phyloP scores from a whole-genome alignment of 2,888 invertebrate species.

The Allygus modestus region DNA sequence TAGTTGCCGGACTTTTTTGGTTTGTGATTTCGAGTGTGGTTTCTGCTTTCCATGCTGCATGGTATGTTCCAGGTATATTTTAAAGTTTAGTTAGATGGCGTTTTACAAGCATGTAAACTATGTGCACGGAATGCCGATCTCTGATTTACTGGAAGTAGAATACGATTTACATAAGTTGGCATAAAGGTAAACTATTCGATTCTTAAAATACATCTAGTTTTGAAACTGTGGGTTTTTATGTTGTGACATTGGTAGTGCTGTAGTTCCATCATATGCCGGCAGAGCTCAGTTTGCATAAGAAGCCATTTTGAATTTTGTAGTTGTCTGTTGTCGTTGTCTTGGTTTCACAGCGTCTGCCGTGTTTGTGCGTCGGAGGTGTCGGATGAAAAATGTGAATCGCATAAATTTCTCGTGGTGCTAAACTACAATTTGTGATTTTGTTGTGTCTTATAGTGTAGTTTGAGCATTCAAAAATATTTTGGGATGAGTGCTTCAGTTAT shows the following conservation, averaged over 20 bases:
- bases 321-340: not conserved
- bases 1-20: too few species aligned
- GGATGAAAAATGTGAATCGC: constrained; percentile 9
- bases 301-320: constrained; percentile 23
- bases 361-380: not conserved
- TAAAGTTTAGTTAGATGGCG: too few species aligned
- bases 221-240: not conserved
- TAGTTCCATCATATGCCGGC: not conserved
- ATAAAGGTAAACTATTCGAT: too few species aligned
- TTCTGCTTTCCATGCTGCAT: too few species aligned
- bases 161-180: too few species aligned
- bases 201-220: too few species aligned
- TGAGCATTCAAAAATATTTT: not conserved
- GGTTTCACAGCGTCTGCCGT: not conserved
- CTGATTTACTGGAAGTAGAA: too few species aligned
- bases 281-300: not conserved
- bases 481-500: constrained; percentile 3
- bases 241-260: not conserved
- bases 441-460: constrained; percentile 32
- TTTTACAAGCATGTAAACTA: too few species aligned
- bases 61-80: too few species aligned
- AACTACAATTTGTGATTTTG: not conserved
- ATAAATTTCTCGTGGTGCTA: constrained; percentile 2
- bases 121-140: too few species aligned
- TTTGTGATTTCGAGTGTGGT: too few species aligned